phyloP scores from a whole-genome alignment of 2,888 invertebrate genomes.

The Nowickia ferox region DNA sequence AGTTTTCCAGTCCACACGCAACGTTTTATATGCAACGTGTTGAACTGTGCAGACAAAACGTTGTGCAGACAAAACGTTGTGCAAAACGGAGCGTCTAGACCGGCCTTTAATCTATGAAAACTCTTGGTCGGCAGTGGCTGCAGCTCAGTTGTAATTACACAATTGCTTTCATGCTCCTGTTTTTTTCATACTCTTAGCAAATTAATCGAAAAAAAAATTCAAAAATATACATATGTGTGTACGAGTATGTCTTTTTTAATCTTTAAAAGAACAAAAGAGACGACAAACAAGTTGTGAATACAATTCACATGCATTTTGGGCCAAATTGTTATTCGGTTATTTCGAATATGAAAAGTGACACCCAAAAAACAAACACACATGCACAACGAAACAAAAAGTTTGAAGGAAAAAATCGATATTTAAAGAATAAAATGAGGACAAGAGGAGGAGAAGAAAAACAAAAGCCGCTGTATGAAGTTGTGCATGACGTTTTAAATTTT shows the following conservation, averaged over 20 bases:
- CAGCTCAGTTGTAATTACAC: too few species aligned
- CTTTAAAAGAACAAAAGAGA: not conserved
- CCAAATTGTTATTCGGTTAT: constrained; percentile 14
- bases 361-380: not conserved
- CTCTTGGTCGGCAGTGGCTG: too few species aligned
- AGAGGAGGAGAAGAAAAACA: constrained; percentile 7
- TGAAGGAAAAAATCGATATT: constrained; percentile 47
- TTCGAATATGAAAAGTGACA: not conserved
- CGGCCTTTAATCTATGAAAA: too few species aligned
- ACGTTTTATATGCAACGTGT: too few species aligned
- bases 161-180: not conserved
- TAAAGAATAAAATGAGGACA: constrained; percentile 11
- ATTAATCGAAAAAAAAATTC: not conserved
- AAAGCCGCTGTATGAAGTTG: not conserved
- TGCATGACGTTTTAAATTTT: constrained; percentile 1
- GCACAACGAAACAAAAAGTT: not conserved
- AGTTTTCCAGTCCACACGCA: too few species aligned
- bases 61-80: too few species aligned
- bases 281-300: constrained; percentile 2
- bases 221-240: not conserved
- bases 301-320: constrained; percentile 16
- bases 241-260: not conserved
- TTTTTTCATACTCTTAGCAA: not conserved
- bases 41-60: too few species aligned
- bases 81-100: too few species aligned